Evolutionary conservation across 2,113 vertebrate genomes (phyloP), one percentile per base, ranked within the genome.

Genomic region (Nyctereutes procyonoides): DNA sequence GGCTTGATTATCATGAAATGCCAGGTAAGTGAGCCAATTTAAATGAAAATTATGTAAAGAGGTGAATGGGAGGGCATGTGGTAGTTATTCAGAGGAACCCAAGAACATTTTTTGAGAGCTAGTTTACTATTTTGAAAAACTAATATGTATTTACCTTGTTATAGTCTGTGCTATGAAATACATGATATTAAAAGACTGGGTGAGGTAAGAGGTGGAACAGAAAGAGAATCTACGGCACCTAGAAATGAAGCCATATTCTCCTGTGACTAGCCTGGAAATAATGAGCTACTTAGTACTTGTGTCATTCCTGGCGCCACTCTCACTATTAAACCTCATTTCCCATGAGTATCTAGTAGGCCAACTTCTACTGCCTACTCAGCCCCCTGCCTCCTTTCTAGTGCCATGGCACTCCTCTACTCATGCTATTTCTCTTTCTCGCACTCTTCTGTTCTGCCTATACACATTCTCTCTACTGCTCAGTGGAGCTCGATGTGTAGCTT

Each of bases 1-100:
- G 67, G 22, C 35, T 79, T 77, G 55, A 71, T 43, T 83, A 20
- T 80, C 24, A 1, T 48, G 91, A 90, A 58, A 55, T 96, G 58
- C n/a, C 20, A 9, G 30, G 48, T 56, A 73, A 73, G 58, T 51
- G 69, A 92, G 81, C 56, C 38, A 8, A 11, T 28, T 90, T 74
- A 69, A 84, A 35, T 76, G 48, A 69, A 87, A 90, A 60, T 74
- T 30, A 13, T 22, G 51, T 20, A 20, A 63, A 38, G 20, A 80
- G 38, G 30, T 67, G 20, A 38, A 38, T 69, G 4, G 48, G 60
- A 94, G 74, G 85, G 43, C 13, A 69, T 43, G 2, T 2, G 48
- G 22, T 58, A 8, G 58, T 58, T 74, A 90, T 88, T 76, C 5
- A 22, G 24, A 90, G 63, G 26, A 91, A 43, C 11, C 63, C 10